Base-by-base conservation (phyloP, 2,797 vertebrate species). In the Pangasius sanitwongsei region DNA sequence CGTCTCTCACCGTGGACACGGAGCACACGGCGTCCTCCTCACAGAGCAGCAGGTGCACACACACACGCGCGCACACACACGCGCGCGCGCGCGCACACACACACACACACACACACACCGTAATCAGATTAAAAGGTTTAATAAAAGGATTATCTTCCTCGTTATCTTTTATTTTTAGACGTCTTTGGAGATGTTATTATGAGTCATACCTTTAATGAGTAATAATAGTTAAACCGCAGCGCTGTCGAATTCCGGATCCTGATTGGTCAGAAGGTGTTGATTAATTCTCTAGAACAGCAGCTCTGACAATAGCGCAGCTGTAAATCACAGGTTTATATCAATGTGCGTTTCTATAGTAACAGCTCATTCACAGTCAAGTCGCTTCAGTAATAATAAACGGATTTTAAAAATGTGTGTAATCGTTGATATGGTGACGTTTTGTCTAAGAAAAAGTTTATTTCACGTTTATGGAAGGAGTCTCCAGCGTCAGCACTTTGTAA, bases 1-100 rank as follows among this genome's bases (percentile, higher is more conserved):
- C 98, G 2, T 97, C 97, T 67, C 96, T 99, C 55, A 98, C 97
- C 0, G 97, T 99, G 48, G 98, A 97, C 20, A 96, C 97, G 0
- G 95, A 96, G 92, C 97, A 96, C 93, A 95, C 94, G 11, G 85
- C 90, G 1, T 90, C 93, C 87, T 81, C 89, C 92, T 88, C 91
- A 37, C 95, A 95, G 87, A 93, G 92, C 93, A 94, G 92, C 95
- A 95, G 96, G 96, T 96, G 86, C 91, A 18, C 34, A 50, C 67
- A 65, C 31, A n/a, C 86, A n/a, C 57, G 34, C 44, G 12, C 44
- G 44, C 69, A 41, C 82, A 41, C 23, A 41, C 81, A 16, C 55
- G 31, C 44, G 16, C 61, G 31, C 44, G 16, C 61, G 28, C 83
- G 8, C 25, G 5, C 63, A 28, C 59, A 20, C 85, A 34, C 55